Conservation (phyloP, 2,888 invertebrate genomes). For the Leistus spinibarbis region DNA sequence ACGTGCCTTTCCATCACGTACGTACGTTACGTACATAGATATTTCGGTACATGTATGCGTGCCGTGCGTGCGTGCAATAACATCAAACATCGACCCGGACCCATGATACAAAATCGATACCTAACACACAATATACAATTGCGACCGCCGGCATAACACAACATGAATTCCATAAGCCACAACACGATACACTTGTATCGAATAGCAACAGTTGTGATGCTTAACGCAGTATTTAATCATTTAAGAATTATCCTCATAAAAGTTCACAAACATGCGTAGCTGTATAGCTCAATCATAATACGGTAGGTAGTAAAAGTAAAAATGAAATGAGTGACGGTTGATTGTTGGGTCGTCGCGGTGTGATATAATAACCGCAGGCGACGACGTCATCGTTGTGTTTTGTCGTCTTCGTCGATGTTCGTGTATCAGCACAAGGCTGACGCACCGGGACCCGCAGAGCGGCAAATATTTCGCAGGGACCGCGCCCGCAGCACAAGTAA, state of each 20-base stretch:
- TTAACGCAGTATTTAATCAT: neutral
- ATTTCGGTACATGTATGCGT: neutral
- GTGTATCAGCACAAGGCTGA: constrained; percentile 32
- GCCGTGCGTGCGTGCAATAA: constrained; percentile 15
- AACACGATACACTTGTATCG: neutral
- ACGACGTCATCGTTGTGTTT: constrained; percentile 18
- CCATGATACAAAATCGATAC: constrained; percentile 28
- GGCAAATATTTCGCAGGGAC: constrained; percentile 46
- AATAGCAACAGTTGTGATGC: neutral
- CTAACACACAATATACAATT: neutral
- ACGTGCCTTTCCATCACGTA: constrained; percentile 34
- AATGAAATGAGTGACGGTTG: constrained; percentile 4
- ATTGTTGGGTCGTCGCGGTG: constrained; percentile 4
- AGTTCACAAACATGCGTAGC: neutral
- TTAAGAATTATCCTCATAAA: neutral
- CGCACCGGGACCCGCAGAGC: constrained; percentile 48
- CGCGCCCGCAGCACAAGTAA: constrained; percentile 43
- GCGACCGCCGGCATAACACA: neutral
- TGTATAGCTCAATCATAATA: neutral
- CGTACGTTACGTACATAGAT: constrained; percentile 2
- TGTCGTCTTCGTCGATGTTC: constrained; percentile 3
- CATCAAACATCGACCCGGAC: constrained; percentile 33
- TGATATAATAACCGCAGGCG: neutral
- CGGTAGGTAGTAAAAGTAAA: neutral
- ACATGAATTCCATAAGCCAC: neutral